Evolutionary conservation across 1,140 invertebrate species (phyloP).

Genomic region (Ceratina australensis): DNA sequence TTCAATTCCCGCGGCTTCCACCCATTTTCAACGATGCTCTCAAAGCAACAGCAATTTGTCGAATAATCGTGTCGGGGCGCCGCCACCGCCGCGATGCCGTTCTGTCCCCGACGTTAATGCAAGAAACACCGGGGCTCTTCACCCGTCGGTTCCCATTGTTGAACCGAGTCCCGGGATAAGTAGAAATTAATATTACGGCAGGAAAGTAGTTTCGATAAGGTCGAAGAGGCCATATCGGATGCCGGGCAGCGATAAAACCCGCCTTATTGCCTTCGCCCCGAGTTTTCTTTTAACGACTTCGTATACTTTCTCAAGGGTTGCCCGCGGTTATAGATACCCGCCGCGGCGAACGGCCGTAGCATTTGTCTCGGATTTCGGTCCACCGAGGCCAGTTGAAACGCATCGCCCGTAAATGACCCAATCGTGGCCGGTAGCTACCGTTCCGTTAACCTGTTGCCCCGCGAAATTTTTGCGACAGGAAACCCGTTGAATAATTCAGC

Average conservation of each 20-base stretch:
- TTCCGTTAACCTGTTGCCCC: slow-evolving; percentile 26
- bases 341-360: not conserved
- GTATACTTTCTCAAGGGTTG: not conserved
- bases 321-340: not conserved
- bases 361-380: not conserved
- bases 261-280: slow-evolving; percentile 12
- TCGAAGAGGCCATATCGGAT: slow-evolving; percentile 6
- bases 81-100: not conserved
- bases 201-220: slow-evolving; percentile 28
- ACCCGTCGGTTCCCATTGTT: not conserved
- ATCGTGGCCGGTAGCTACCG: not conserved
- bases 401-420: too few relatives aligned
- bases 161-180: not conserved
- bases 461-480: slow-evolving; percentile 9
- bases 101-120: slow-evolving; percentile 46
- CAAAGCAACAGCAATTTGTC: slow-evolving; percentile 64
- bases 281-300: slow-evolving; percentile 37
- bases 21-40: slow-evolving; percentile 22
- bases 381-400: not conserved
- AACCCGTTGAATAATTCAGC: not conserved
- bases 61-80: slow-evolving; percentile 54
- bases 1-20: not conserved
- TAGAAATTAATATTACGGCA: slow-evolving; percentile 45
- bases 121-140: too few relatives aligned
- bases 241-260: slow-evolving; percentile 12